phyloP scores from a whole-genome alignment of 1,140 invertebrate genomes.

The Globodera ellingtonae region DNA sequence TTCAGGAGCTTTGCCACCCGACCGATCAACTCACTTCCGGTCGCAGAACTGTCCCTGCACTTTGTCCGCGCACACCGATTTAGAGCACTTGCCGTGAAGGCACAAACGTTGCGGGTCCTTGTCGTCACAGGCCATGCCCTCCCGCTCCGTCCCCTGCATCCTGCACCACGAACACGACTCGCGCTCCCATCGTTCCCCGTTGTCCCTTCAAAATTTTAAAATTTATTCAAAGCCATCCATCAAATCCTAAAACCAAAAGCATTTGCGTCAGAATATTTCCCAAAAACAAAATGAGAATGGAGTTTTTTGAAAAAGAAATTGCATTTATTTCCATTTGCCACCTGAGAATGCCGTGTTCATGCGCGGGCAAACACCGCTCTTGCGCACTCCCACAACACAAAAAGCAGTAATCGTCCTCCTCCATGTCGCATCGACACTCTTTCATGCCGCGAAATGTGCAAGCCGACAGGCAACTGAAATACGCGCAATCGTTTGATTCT shows the following conservation, averaged over 20 bases:
- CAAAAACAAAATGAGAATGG: slow-evolving; percentile 10
- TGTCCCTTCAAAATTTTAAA: slow-evolving; percentile 39
- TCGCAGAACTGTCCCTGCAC: slow-evolving; percentile 60
- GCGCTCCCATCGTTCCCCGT: slow-evolving; percentile 64
- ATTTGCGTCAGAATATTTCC: not conserved
- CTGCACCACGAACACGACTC: slow-evolving; percentile 60
- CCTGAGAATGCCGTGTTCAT: slow-evolving; percentile 62
- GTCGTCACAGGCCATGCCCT: slow-evolving; percentile 63
- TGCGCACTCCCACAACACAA: slow-evolving; percentile 60
- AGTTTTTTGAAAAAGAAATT: not conserved
- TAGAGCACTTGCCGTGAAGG: slow-evolving; percentile 65
- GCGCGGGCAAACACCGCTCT: slow-evolving; percentile 57
- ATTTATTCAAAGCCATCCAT: not conserved
- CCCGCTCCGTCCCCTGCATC: slow-evolving; percentile 61
- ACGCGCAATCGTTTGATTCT: not conserved
- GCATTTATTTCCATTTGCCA: slow-evolving; percentile 9
- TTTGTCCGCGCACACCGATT: slow-evolving; percentile 64
- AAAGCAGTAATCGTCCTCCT: slow-evolving; percentile 65
- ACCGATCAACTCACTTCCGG: slow-evolving; percentile 55
- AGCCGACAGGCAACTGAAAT: slow-evolving; percentile 61
- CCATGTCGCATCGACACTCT: slow-evolving; percentile 61
- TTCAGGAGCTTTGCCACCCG: not conserved
- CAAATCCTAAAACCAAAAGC: not conserved
- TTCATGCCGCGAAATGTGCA: slow-evolving; percentile 61
- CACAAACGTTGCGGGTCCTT: slow-evolving; percentile 60